A percentile compares a stretch with the other conserved stretches of the same genome.
Evolutionary conservation across 2,888 invertebrate species (phyloP).

Genomic region (Microctonus aethiopoides): DNA sequence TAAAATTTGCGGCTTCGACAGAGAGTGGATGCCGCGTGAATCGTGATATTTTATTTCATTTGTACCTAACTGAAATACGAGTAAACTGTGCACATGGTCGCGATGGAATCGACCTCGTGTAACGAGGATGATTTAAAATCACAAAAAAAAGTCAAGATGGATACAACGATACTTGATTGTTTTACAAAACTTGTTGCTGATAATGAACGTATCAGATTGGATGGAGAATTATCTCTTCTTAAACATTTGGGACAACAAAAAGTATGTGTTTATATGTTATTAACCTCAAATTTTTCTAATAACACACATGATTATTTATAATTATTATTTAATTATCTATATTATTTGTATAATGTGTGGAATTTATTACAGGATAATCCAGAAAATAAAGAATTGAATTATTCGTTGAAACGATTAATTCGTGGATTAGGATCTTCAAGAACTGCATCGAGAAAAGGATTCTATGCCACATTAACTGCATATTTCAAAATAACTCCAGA

Average conservation of each 20-base stretch:
- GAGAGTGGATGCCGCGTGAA: not conserved
- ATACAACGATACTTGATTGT: slow-evolving; percentile 65
- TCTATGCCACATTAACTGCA: slow-evolving; percentile 76
- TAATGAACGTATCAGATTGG: slow-evolving; percentile 63
- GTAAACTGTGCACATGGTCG: slow-evolving; percentile 39
- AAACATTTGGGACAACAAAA: slow-evolving; percentile 63
- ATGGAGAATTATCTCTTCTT: slow-evolving; percentile 65
- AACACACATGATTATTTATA: slow-evolving; percentile 18
- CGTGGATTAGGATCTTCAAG: slow-evolving; percentile 79
- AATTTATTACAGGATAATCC: slow-evolving; percentile 67
- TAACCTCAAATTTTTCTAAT: slow-evolving; percentile 48
- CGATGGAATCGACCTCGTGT: slow-evolving; percentile 39
- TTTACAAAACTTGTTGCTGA: slow-evolving; percentile 66
- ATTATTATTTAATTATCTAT: slow-evolving; percentile 56
- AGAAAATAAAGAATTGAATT: slow-evolving; percentile 71
- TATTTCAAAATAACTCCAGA: slow-evolving; percentile 70
- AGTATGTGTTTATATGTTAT: slow-evolving; percentile 54
- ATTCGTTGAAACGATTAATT: slow-evolving; percentile 77
- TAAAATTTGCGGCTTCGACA: too few species aligned
- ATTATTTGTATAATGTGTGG: slow-evolving; percentile 29
- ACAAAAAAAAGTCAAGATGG: slow-evolving; percentile 41
- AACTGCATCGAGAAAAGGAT: slow-evolving; percentile 74
- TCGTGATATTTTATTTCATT: not conserved
- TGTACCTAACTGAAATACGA: not conserved
- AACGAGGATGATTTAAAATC: slow-evolving; percentile 27